Conservation (phyloP, 2,888 invertebrate species). For the Zootermopsis nevadensis region DNA sequence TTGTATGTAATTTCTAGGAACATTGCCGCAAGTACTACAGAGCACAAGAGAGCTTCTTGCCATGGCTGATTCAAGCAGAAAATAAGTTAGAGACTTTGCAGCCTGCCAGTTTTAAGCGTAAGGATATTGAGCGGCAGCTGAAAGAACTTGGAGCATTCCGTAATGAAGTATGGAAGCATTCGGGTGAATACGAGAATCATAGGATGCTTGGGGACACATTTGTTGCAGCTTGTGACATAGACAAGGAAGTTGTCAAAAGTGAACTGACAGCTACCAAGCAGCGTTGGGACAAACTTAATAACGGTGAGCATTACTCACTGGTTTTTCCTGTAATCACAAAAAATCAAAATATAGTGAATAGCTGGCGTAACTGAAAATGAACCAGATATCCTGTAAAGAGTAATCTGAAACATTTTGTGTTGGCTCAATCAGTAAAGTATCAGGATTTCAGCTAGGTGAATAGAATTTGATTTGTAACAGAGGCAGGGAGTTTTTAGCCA, state of each 20-base stretch:
- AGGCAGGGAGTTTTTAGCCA: no score
- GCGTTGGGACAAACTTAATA: constrained; percentile 92
- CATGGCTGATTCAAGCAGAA: constrained; percentile 90
- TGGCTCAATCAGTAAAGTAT: no score
- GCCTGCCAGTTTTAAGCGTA: constrained; percentile 84
- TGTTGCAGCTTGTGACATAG: constrained; percentile 87
- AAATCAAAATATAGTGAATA: no score
- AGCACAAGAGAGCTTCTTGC: constrained; percentile 85
- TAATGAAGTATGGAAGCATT: constrained; percentile 93
- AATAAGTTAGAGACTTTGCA: constrained; percentile 82
- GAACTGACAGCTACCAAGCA: constrained; percentile 85
- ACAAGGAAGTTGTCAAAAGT: constrained; percentile 88
- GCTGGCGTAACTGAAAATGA: no score
- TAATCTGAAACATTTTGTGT: no score
- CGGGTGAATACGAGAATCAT: constrained; percentile 92
- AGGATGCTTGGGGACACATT: constrained; percentile 88
- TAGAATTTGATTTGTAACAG: no score
- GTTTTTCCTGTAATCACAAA: no score
- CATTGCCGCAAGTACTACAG: constrained; percentile 91
- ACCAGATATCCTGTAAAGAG: no score
- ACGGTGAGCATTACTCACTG: constrained; percentile 66
- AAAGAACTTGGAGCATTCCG: constrained; percentile 89
- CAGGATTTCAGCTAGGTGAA: no score
- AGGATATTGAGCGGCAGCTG: constrained; percentile 88
- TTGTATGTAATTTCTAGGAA: constrained; percentile 64